phyloP scores from a whole-genome alignment of 1,140 invertebrate genomes.

The Tetramorium alpestre region DNA sequence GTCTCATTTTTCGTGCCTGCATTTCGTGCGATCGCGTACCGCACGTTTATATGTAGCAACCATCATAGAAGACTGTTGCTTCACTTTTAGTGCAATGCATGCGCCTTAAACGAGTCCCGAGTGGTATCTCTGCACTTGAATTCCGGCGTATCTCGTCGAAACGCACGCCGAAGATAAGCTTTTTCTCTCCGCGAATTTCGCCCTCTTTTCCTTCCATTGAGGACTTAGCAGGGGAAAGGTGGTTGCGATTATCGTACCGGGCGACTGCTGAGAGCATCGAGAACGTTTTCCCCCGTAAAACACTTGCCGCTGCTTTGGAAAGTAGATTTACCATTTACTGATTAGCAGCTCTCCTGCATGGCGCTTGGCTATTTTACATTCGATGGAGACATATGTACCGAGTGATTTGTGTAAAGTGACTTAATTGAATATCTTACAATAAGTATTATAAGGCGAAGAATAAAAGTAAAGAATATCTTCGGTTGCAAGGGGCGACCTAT shows the following conservation, averaged over 20 bases:
- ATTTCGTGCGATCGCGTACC: slow-evolving; percentile 47
- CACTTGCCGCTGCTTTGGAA: slow-evolving; percentile 12
- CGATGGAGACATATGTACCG: slow-evolving; percentile 33
- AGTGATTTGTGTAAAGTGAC: slow-evolving; percentile 45
- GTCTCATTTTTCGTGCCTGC: slow-evolving; percentile 45
- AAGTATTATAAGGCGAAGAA: background rate
- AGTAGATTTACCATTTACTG: background rate
- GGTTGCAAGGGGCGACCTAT: background rate
- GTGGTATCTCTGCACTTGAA: slow-evolving; percentile 44
- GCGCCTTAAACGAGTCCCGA: slow-evolving; percentile 44
- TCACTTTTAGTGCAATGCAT: slow-evolving; percentile 56
- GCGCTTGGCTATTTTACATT: slow-evolving; percentile 69
- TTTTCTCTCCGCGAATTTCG: background rate
- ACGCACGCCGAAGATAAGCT: slow-evolving; percentile 48
- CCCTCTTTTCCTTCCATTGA: slow-evolving; percentile 8
- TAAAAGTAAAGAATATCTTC: background rate
- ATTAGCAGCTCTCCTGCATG: slow-evolving; percentile 72
- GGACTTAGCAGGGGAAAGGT: background rate
- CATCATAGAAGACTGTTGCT: slow-evolving; percentile 46
- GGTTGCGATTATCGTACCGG: background rate
- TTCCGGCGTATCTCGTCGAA: slow-evolving; percentile 53
- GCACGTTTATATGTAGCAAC: slow-evolving; percentile 23
- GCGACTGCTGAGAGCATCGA: background rate
- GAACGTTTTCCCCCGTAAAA: background rate
- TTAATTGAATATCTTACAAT: background rate